phyloP scores from a whole-genome alignment of 2,888 invertebrate genomes.

The Cynaeus angustus region DNA sequence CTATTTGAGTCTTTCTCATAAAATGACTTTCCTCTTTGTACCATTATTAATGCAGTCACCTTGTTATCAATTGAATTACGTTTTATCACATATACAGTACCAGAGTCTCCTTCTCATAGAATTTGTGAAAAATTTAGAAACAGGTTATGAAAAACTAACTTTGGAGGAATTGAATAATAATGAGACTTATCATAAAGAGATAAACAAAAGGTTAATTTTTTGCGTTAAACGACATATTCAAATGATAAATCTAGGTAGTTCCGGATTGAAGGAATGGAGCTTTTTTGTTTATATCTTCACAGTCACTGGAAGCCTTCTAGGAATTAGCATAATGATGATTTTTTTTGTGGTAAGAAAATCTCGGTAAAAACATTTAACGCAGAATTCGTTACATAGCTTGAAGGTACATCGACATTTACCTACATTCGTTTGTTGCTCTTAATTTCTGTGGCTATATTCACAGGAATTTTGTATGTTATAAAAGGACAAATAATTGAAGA shows the following conservation, averaged over 20 bases:
- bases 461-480: no score
- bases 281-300: slow-evolving; percentile 3
- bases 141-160: background rate
- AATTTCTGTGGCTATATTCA: no score
- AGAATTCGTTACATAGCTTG: no score
- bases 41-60: slow-evolving; percentile 17
- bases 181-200: no score
- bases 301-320: background rate
- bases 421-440: no score
- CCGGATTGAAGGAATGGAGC: no score
- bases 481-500: no score
- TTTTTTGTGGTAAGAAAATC: slow-evolving; percentile 2
- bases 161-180: background rate
- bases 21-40: background rate
- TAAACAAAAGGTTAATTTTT: no score
- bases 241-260: no score
- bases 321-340: slow-evolving; percentile 5
- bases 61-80: background rate
- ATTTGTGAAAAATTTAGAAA: background rate
- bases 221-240: no score
- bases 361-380: background rate
- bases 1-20: background rate
- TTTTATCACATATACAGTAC: background rate
- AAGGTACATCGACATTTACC: no score
- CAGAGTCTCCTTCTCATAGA: background rate